Evolutionary conservation across 2,888 invertebrate species (phyloP).

Genomic region (Chrysomela aeneicollis): DNA sequence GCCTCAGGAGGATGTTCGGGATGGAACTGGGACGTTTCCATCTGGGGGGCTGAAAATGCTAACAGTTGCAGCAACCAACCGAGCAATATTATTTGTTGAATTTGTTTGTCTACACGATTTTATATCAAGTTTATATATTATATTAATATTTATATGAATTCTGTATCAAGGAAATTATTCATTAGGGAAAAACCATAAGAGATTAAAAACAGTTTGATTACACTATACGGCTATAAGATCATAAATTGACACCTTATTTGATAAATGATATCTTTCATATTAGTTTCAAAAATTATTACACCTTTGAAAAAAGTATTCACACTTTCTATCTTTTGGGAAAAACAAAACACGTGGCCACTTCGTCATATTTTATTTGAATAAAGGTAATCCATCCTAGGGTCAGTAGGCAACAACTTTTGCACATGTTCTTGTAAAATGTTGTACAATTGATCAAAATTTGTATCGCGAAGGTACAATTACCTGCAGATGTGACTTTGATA

Average conservation of each 20-base stretch:
- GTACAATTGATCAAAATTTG: not conserved
- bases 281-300: no score
- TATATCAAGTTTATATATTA: no score
- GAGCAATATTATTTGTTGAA: conserved; percentile 3
- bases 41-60: conserved; percentile 23
- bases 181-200: no score
- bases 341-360: not conserved
- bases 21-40: conserved; percentile 34
- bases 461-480: not conserved
- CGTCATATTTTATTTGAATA: not conserved
- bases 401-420: not conserved
- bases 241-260: no score
- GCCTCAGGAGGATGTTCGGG: conserved; percentile 34
- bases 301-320: no score
- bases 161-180: no score
- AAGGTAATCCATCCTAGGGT: not conserved
- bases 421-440: not conserved
- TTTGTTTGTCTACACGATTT: no score
- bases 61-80: conserved; percentile 24
- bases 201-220: no score
- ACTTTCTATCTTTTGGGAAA: no score
- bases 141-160: no score
- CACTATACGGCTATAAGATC: no score
- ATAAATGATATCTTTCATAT: no score
- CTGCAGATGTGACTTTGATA: not conserved